Evolutionary conservation across 2,113 vertebrate species (phyloP).

Genomic region (Microtus richardsoni): DNA sequence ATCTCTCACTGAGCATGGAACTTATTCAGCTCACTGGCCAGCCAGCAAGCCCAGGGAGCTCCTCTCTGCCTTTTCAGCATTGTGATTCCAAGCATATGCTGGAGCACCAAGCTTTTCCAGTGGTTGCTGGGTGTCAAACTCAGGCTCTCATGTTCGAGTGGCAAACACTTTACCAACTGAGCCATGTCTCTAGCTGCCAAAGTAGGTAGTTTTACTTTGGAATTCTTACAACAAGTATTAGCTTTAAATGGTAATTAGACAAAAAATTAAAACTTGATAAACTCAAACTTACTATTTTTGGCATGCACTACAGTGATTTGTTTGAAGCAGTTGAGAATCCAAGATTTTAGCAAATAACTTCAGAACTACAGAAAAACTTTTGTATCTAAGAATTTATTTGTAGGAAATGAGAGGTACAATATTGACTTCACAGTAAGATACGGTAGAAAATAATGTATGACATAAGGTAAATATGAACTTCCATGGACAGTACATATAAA

Average conservation of each 20-base stretch:
- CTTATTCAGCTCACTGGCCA: background rate
- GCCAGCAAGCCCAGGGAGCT: background rate
- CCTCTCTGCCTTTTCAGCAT: background rate
- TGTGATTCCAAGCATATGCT: background rate
- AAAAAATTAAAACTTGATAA: conserved; percentile 25
- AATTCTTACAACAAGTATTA: conserved; percentile 47
- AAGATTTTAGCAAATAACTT: conserved; percentile 65
- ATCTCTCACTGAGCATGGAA: background rate
- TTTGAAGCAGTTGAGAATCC: conserved; percentile 43
- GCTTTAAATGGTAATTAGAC: conserved; percentile 48
- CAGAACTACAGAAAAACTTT: conserved; percentile 40
- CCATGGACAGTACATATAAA: conserved; percentile 36
- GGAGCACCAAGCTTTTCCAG: background rate
- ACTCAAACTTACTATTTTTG: conserved; percentile 53
- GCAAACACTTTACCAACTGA: background rate
- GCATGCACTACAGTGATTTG: background rate
- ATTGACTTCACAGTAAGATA: conserved; percentile 41
- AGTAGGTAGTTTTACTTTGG: conserved; percentile 55
- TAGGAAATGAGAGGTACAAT: conserved; percentile 40
- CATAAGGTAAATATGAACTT: conserved; percentile 55
- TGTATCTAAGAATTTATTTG: conserved; percentile 51
- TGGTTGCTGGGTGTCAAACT: background rate
- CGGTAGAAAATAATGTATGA: conserved; percentile 55
- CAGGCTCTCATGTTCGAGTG: background rate
- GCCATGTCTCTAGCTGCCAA: background rate